These are phyloP conservation scores for Anser brachyrhynchus DNA, from an alignment of 2,113 vertebrate species.

Conservation along the genomic window DNA sequence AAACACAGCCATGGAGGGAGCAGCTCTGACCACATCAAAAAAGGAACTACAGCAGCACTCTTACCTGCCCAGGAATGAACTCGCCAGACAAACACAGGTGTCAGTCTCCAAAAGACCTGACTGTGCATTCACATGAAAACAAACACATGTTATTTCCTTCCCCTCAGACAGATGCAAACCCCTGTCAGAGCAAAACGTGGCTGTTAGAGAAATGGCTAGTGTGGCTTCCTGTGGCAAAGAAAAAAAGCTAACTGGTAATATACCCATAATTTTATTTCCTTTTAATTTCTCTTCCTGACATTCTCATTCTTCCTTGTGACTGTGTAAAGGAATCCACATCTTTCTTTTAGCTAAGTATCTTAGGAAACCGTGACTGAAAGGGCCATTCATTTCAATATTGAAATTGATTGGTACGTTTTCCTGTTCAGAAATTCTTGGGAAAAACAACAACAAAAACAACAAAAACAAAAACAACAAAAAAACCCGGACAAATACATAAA, in stretches of 20 bases:
- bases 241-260: background rate
- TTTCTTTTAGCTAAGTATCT: slow-evolving; percentile 4
- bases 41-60: background rate
- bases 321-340: background rate
- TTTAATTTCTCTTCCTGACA: background rate
- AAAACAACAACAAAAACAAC: too few species aligned
- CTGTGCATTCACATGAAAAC: accelerated
- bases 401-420: too few species aligned
- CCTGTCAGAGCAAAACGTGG: background rate
- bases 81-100: accelerated
- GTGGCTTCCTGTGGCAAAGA: background rate
- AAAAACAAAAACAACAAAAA: too few species aligned
- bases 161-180: background rate
- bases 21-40: background rate
- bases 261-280: background rate
- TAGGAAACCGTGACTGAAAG: slow-evolving; percentile 5
- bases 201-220: background rate
- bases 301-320: slow-evolving; percentile 18
- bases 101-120: background rate
- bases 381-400: background rate
- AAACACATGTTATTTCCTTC: background rate
- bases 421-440: background rate
- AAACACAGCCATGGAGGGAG: background rate
- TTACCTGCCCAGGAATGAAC: background rate
- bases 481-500: background rate